Evolutionary conservation across 2,888 invertebrate species (phyloP).

Genomic region (Aleiodes testaceus): DNA sequence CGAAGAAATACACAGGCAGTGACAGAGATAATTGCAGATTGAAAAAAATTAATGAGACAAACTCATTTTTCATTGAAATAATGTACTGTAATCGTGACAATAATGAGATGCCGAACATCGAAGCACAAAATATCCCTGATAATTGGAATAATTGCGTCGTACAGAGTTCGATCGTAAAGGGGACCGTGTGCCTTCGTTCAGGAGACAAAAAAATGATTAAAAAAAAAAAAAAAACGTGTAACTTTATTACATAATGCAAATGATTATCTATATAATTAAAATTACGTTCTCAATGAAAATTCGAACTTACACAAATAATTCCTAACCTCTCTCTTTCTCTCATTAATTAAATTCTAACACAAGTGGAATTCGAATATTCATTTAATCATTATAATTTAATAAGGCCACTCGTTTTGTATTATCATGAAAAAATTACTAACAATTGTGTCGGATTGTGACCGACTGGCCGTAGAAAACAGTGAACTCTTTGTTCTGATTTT

Average conservation of each 20-base stretch:
- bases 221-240: conserved; percentile 39
- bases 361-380: conserved; percentile 41
- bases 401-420: conserved; percentile 48
- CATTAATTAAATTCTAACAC: conserved; percentile 15
- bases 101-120: conserved; percentile 67
- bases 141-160: conserved; percentile 64
- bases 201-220: conserved; percentile 25
- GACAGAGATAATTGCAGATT: not conserved
- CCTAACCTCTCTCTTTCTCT: conserved; percentile 35
- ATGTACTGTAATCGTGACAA: conserved; percentile 66
- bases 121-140: conserved; percentile 64
- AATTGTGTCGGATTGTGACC: conserved; percentile 43
- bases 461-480: conserved; percentile 44
- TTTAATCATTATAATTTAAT: conserved; percentile 38
- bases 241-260: conserved; percentile 40
- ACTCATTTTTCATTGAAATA: conserved; percentile 14
- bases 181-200: conserved; percentile 71
- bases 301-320: conserved; percentile 24
- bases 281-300: conserved; percentile 20
- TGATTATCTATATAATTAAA: conserved; percentile 12
- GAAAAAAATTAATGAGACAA: conserved; percentile 22
- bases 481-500: not conserved
- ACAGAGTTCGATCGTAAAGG: conserved; percentile 71
- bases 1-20: conserved; percentile 15
- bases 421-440: conserved; percentile 36